Conservation (phyloP, 2,888 invertebrate species). For the Sympetrum striolatum region DNA sequence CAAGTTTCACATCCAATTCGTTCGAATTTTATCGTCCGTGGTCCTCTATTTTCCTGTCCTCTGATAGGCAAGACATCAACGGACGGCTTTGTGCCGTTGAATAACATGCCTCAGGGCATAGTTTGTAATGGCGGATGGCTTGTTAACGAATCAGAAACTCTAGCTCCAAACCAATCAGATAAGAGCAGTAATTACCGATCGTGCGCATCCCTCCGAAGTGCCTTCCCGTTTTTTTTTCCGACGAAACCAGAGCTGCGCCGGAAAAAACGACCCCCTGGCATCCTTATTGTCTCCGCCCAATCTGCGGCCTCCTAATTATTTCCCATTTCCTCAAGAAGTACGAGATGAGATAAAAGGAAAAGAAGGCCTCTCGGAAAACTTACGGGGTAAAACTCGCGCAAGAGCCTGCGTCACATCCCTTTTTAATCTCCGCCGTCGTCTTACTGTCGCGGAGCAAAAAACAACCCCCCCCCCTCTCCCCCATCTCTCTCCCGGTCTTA, state of each 20-base stretch:
- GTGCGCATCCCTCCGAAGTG: neutral
- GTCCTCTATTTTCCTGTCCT: too few species aligned
- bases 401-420: neutral
- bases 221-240: neutral
- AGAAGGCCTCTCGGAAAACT: neutral
- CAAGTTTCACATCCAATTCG: too few species aligned
- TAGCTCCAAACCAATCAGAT: neutral
- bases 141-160: too few species aligned
- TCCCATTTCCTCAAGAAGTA: neutral
- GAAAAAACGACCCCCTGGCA: neutral
- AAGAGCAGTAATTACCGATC: neutral
- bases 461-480: neutral
- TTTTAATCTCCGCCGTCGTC: constrained; percentile 11
- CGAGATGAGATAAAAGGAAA: neutral
- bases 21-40: too few species aligned
- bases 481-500: neutral
- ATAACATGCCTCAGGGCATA: too few species aligned
- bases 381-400: neutral
- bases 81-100: too few species aligned
- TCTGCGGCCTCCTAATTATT: neutral
- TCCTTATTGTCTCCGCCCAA: neutral
- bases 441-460: neutral
- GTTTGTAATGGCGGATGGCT: too few species aligned
- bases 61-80: too few species aligned
- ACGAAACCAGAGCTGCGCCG: neutral